Conservation (phyloP, 2,797 vertebrate species). For the Danio choprae region DNA sequence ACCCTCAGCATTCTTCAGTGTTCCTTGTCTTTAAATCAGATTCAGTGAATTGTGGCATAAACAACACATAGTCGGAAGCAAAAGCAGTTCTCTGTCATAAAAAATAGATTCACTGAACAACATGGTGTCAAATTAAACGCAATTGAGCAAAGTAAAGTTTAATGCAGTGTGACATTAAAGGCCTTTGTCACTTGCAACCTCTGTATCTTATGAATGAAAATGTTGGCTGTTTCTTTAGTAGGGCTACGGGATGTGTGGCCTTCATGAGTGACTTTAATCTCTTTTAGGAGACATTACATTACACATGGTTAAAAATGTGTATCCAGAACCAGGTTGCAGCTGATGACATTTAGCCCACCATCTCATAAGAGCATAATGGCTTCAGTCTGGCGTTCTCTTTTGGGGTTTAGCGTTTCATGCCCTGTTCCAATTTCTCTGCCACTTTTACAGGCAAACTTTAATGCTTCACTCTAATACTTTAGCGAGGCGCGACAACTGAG, state of each 20-base stretch:
- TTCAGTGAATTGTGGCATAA: neutral
- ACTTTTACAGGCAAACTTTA: slow-evolving; percentile 11
- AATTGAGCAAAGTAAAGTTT: neutral
- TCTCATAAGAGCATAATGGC: neutral
- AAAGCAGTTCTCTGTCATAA: neutral
- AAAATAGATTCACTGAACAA: neutral
- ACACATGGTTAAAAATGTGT: neutral
- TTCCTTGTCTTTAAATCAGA: neutral
- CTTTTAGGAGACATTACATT: slow-evolving; percentile 2
- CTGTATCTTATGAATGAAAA: neutral
- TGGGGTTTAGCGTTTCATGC: slow-evolving; percentile 8
- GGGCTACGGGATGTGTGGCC: neutral
- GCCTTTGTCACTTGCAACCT: neutral
- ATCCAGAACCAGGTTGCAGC: slow-evolving; percentile 6
- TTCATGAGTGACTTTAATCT: neutral
- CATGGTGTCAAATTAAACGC: neutral
- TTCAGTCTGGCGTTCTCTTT: neutral
- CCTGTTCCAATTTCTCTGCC: slow-evolving; percentile 4
- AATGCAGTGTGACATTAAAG: neutral
- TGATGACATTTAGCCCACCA: slow-evolving; percentile 4
- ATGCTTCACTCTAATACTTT: slow-evolving; percentile 20
- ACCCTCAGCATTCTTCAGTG: neutral
- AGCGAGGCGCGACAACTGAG: neutral
- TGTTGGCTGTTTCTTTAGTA: neutral
- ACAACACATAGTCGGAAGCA: neutral